Base-by-base conservation (phyloP, 2,113 vertebrate genomes). In the Lophius piscatorius region DNA sequence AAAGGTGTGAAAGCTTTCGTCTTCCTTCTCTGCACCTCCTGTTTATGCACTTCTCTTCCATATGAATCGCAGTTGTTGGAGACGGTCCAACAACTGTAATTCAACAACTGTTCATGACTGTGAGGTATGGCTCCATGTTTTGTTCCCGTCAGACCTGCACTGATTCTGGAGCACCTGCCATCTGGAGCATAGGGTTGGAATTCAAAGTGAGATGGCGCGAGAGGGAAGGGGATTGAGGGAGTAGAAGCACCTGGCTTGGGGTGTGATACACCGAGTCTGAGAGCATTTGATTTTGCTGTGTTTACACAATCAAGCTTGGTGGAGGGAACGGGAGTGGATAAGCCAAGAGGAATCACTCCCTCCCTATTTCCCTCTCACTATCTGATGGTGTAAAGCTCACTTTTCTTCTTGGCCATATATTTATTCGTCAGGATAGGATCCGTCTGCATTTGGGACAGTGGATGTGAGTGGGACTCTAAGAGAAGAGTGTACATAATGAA, bases 231-330 rank as follows among this genome's bases (percentile, higher is more conserved):
- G 61, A 74, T 3, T 33, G 49, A 58, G 65, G 70, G 78, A 70
- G 40, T 34, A 48, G 48, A 63, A 60, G 64, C 78, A 81, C 81
- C 79, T 84, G 84, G 50, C 74, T 74, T 6, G 3, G 80, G 80
- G 80, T 16, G 72, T 60, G 44, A 64, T 80, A 60, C 47, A 45
- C 17, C 4, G 14, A 80, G 55, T 51, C 22, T 39, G 50, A 63
- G 68, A 82, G 49, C 61, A 57, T 57, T 65, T 49, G 22, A 52
- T 56, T 77, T 60, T 38, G 35, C 34, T 70, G 22, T 74, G 51
- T 76, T 77, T 73, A 36, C 33, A 48, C 31, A 23, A 35, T 33
- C 26, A 17, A 41, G 48, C 75, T 86, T 88, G 85, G 78, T 90
- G 88, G 72, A 65, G 42, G 47, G 52, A 77, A 67, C 24, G 46